Base-by-base conservation (phyloP, 2,797 vertebrate species). In the Furcifer pardalis region DNA sequence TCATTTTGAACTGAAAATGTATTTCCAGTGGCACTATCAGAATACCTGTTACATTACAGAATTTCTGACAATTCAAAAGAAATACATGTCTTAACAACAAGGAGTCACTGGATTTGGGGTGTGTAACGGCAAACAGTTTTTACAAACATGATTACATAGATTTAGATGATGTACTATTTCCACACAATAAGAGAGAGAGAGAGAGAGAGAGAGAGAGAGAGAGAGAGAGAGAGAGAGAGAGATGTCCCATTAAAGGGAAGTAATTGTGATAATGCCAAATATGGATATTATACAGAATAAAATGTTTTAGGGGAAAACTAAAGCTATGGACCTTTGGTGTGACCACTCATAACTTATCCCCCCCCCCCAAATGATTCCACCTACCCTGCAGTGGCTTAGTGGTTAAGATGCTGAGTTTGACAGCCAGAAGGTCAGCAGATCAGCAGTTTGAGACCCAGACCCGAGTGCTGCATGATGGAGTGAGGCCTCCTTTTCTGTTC, bases 1-100 rank as follows among this genome's bases (percentile, higher is more conserved):
- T 86, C 73, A 86, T 69, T 59, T 63, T 62, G 49, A 77, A 77
- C 40, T 37, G 68, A 72, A 84, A 46, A n/a, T 27, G 19, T 66
- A 32, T 79, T 65, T 59, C 25, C 73, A 23, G 19, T 27, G 69
- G 63, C 25, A 46, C 65, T 81, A 77, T 77, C 62, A 75, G n/a
- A n/a, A n/a, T n/a, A n/a, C n/a, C n/a, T n/a, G n/a, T 23, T 30
- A 30, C 77, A 23, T 32, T 37, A 49, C 46, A 9, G 15, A 75
- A 86, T 21, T 69, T 32, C n/a, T 35, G 56, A 40, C 65, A 78
- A 49, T 4, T 17, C 30, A 62, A 35, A 71, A 62, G 32, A 21
- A 32, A 25, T 25, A 60, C 49, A 59, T 52, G 40, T 44, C 62
- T 17, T 25, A 60, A 46, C 52, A 44, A 49, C 46, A 68, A 46